phyloP scores from a whole-genome alignment of 2,113 vertebrate genomes.

The Archocentrus centrarchus region DNA sequence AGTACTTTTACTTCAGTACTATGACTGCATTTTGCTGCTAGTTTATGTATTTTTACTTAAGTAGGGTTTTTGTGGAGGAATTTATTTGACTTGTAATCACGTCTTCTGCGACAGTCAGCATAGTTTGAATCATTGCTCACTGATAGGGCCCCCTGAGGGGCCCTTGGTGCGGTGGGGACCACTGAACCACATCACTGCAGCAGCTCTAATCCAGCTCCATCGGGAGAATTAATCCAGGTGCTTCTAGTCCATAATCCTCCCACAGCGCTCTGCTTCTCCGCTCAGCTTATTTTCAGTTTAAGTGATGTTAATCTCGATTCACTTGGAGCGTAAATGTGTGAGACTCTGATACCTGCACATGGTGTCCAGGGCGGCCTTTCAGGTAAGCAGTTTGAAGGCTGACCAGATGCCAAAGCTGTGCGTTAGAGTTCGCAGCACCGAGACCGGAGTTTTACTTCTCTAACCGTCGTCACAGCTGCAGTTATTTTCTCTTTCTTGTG shows the following conservation, averaged over 20 bases:
- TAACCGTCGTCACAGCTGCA: not conserved
- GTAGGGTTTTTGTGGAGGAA: no score
- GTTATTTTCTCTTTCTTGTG: not conserved
- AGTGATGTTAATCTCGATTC: not conserved
- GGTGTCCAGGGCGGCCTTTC: no score
- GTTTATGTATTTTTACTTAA: no score
- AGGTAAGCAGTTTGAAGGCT: not conserved
- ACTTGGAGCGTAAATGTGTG: not conserved
- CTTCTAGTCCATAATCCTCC: not conserved
- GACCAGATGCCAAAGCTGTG: no score
- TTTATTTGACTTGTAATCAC: no score
- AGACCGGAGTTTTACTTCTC: not conserved
- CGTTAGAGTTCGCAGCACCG: no score
- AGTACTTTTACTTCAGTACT: no score
- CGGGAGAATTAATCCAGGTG: not conserved
- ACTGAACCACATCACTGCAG: not conserved
- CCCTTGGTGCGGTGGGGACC: not conserved
- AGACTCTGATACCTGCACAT: not conserved
- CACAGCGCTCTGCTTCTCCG: not conserved
- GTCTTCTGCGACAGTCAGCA: no score
- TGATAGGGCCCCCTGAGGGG: not conserved
- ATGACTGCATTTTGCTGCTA: no score
- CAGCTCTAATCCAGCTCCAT: not conserved
- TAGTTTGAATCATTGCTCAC: not conserved
- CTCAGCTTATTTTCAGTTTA: not conserved